phyloP scores from a whole-genome alignment of 2,113 vertebrate species.

The Empidonax alnorum region DNA sequence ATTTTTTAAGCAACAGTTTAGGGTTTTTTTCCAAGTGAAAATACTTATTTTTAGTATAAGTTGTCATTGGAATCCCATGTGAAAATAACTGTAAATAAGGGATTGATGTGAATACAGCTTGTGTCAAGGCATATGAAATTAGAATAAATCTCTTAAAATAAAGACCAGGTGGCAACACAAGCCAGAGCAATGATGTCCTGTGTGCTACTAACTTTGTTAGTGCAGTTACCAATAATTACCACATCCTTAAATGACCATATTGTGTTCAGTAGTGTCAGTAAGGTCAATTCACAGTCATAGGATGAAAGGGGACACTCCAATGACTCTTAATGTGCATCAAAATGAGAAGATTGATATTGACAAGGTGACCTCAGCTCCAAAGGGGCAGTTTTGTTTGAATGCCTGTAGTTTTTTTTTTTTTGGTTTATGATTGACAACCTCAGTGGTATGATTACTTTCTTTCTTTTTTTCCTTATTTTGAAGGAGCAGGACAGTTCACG shows the following conservation, averaged over 20 bases:
- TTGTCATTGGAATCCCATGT: not conserved
- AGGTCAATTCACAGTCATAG: slow-evolving; percentile 59
- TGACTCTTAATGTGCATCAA: slow-evolving; percentile 37
- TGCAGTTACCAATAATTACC: slow-evolving; percentile 37
- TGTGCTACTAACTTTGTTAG: slow-evolving; percentile 16
- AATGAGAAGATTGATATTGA: slow-evolving; percentile 62
- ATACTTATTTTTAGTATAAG: not conserved
- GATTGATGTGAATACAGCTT: not conserved
- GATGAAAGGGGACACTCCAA: slow-evolving; percentile 44
- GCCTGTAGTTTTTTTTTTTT: slow-evolving; percentile 23
- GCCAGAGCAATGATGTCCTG: not conserved
- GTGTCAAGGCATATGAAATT: not conserved
- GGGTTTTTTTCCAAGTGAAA: not conserved
- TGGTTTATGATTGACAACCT: not conserved
- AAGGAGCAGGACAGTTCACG: not conserved
- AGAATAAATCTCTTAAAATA: not conserved
- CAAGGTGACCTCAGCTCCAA: slow-evolving; percentile 4
- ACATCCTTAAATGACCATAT: slow-evolving; percentile 56
- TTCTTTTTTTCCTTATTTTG: not conserved
- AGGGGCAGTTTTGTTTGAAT: slow-evolving; percentile 53
- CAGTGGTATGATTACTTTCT: not conserved
- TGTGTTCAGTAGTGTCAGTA: slow-evolving; percentile 48
- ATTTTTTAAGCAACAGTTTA: not conserved
- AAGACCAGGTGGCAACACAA: slow-evolving; percentile 57
- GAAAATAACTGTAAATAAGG: not conserved